Percentiles rank a stretch among this genome's conserved stretches.
Evolutionary conservation across 2,888 invertebrate species (phyloP).

Genomic region (Tenthredo mesomela): DNA sequence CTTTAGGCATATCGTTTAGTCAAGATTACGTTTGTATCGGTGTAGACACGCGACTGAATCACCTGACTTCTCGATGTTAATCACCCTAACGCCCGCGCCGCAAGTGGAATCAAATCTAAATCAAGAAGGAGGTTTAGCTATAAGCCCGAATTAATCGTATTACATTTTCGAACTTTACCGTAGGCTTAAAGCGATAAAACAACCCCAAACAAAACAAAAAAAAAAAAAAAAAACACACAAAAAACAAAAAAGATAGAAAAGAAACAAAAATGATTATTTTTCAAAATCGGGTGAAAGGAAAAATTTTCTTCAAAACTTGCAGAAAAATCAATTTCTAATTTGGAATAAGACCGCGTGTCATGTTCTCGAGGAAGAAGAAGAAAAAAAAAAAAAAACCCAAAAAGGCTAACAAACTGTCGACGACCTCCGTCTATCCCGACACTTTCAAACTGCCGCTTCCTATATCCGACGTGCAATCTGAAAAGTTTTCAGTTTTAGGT

Average conservation of each 20-base stretch:
- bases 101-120: slow-evolving; percentile 49
- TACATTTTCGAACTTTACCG: slow-evolving; percentile 35
- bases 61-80: slow-evolving; percentile 51
- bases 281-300: background rate
- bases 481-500: slow-evolving; percentile 33
- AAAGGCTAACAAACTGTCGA: slow-evolving; percentile 34
- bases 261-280: background rate
- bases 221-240: background rate
- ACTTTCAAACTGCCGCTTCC: slow-evolving; percentile 37
- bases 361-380: background rate
- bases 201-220: background rate
- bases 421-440: slow-evolving; percentile 28
- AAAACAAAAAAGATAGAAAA: background rate
- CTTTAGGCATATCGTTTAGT: slow-evolving; percentile 46
- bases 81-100: slow-evolving; percentile 42
- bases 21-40: slow-evolving; percentile 50
- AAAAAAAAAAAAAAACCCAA: background rate
- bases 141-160: background rate
- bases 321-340: slow-evolving; percentile 14
- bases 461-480: slow-evolving; percentile 44
- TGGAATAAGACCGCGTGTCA: background rate
- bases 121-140: slow-evolving; percentile 38
- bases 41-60: slow-evolving; percentile 48
- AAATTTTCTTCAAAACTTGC: background rate
- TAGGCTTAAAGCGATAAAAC: background rate